A percentile compares a stretch with the other conserved stretches of the same genome.
Evolutionary conservation across 2,888 invertebrate genomes (phyloP).

Genomic region (Xanthorhoe designata): DNA sequence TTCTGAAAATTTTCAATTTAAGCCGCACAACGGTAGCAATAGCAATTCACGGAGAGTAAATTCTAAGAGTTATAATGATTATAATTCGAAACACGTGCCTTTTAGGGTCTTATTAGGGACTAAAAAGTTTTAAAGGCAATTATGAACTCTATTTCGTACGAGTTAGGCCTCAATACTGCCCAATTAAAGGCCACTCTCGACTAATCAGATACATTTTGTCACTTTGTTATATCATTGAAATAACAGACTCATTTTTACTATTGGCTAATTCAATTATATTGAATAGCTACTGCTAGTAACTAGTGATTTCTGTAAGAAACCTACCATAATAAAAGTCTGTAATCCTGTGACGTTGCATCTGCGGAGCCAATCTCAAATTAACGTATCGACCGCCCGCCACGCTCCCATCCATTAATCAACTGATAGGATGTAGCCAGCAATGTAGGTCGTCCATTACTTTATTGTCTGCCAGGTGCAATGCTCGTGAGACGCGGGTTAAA

Average conservation of each 20-base stretch:
- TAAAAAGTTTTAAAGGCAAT: slow-evolving; percentile 32
- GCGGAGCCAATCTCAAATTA: slow-evolving; percentile 55
- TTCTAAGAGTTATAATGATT: slow-evolving; percentile 44
- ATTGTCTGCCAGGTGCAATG: slow-evolving; percentile 67
- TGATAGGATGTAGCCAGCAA: slow-evolving; percentile 60
- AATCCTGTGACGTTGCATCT: slow-evolving; percentile 34
- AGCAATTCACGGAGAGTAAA: slow-evolving; percentile 39
- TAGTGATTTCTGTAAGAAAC: slow-evolving; percentile 12
- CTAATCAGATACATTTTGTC: slow-evolving; percentile 15
- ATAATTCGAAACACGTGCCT: slow-evolving; percentile 44
- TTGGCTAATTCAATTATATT: not conserved
- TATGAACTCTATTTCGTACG: slow-evolving; percentile 29
- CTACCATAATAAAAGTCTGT: slow-evolving; percentile 27
- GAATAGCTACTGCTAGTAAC: not conserved
- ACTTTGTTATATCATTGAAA: slow-evolving; percentile 19
- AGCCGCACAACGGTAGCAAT: slow-evolving; percentile 32
- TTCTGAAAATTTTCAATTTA: slow-evolving; percentile 41
- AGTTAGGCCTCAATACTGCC: slow-evolving; percentile 12
- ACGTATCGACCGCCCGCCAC: slow-evolving; percentile 58
- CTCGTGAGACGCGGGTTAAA: slow-evolving; percentile 41
- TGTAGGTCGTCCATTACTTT: slow-evolving; percentile 68
- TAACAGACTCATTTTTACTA: slow-evolving; percentile 1
- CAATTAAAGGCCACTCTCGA: not conserved
- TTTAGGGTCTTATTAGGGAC: slow-evolving; percentile 39
- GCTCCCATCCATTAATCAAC: slow-evolving; percentile 66